Evolutionary conservation across 2,797 vertebrate species (phyloP), one percentile per base, ranked within the genome.

Genomic region (Antennarius maculatus): DNA sequence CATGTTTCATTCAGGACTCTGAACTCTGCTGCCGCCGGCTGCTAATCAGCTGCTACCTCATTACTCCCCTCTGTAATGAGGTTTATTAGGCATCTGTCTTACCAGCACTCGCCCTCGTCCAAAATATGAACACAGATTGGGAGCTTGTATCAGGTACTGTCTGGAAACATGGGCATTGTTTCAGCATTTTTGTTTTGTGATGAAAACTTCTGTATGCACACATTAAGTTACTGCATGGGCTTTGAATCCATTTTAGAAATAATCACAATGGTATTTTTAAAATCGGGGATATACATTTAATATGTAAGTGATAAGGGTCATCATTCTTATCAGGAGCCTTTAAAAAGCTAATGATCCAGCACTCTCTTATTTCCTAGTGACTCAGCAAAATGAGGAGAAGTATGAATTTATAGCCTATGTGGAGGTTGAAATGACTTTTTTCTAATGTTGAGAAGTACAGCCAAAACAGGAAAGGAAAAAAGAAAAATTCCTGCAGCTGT

Each of bases 11-110:
- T 76, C 75, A 73, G 72, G 56, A 65, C 60, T 50, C 71, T 46
- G 74, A 75, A 69, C 68, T 80, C 74, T 15, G 66, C 77, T 81
- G 71, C 75, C 66, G 66, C 69, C 28, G 10, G 60, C 73, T 56
- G 74, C 75, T 88, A 88, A 89, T 89, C 83, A 79, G 76, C 79
- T 43, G 69, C 83, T 87, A 90, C 88, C 70, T 62, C 81, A 87
- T 91, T 88, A 88, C 68, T 69, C 48, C 71, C 27, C 64, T 54
- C 9, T 71, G 65, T 86, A 86, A 89, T 58, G 67, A 80, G 82
- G 86, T 88, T 89, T 82, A 63, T 62, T 31, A 73, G 51, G 64
- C 13, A 27, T 81, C 76, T 82, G 77, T 55, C 62, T 61, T 57
- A 54, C 77, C 58, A 7, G 65, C 67, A 66, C 58, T 51, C 53